Evolutionary conservation across 2,113 vertebrate genomes (phyloP).

Genomic region (Irena cyanogastra): DNA sequence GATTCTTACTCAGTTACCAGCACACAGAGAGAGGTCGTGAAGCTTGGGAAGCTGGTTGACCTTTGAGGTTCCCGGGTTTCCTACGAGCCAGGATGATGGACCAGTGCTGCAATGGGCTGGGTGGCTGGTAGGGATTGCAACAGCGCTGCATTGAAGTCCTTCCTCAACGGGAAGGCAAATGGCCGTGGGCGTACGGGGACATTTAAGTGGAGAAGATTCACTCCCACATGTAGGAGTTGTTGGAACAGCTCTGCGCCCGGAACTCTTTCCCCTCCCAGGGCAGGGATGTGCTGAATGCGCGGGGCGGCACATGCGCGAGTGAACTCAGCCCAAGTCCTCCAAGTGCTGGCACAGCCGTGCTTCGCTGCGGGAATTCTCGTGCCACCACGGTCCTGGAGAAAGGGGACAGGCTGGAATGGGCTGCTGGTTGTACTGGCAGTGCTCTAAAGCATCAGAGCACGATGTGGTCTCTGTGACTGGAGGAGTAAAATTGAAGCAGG

Average conservation of each 20-base stretch:
- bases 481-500: background rate
- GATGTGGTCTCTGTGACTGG: background rate
- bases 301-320: background rate
- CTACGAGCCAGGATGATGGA: fast-evolving
- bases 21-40: background rate
- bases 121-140: background rate
- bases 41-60: background rate
- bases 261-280: background rate
- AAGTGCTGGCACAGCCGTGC: background rate
- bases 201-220: background rate
- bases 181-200: constrained; percentile 5
- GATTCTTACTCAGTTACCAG: background rate
- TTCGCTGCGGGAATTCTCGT: background rate
- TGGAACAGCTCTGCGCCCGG: background rate
- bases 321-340: background rate
- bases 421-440: background rate
- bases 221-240: constrained; percentile 17
- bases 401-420: background rate
- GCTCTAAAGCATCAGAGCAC: background rate
- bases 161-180: background rate
- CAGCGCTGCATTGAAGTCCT: background rate
- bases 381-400: background rate
- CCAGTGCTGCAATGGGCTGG: background rate
- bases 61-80: background rate
- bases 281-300: background rate